phyloP scores from a whole-genome alignment of 2,113 vertebrate species.

The Pycnonotus jocosus region DNA sequence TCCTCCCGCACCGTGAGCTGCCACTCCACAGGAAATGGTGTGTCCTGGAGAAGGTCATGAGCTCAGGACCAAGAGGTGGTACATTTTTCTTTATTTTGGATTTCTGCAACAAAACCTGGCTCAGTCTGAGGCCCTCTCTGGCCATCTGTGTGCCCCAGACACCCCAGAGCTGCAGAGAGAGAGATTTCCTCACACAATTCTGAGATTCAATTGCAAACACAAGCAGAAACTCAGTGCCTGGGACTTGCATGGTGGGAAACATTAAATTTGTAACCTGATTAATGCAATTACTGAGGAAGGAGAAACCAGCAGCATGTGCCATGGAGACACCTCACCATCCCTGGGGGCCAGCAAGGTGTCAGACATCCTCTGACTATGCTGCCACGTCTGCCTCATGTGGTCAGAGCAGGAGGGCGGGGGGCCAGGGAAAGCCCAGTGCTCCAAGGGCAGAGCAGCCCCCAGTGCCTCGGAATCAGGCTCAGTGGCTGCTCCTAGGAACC shows the following conservation, averaged over 20 bases:
- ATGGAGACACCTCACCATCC: background rate
- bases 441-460: background rate
- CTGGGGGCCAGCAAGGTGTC: background rate
- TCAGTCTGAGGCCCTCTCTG: background rate
- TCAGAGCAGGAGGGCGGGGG: background rate
- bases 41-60: background rate
- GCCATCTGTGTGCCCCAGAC: background rate
- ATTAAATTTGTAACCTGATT: background rate
- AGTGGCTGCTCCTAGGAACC: background rate
- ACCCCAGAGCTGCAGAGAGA: background rate
- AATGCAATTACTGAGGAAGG: background rate
- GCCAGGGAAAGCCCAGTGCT: background rate
- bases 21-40: background rate
- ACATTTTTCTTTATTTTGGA: background rate
- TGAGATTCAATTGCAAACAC: background rate
- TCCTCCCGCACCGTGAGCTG: background rate
- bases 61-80: background rate
- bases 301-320: background rate
- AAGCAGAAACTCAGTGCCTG: background rate
- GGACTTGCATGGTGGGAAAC: background rate
- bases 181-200: background rate
- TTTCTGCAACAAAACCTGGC: background rate
- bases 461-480: background rate
- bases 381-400: accelerated
- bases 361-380: accelerated